These are phyloP conservation scores for Macquaria australasica DNA, from an alignment of 2,113 vertebrate species.

Conservation along the genomic window DNA sequence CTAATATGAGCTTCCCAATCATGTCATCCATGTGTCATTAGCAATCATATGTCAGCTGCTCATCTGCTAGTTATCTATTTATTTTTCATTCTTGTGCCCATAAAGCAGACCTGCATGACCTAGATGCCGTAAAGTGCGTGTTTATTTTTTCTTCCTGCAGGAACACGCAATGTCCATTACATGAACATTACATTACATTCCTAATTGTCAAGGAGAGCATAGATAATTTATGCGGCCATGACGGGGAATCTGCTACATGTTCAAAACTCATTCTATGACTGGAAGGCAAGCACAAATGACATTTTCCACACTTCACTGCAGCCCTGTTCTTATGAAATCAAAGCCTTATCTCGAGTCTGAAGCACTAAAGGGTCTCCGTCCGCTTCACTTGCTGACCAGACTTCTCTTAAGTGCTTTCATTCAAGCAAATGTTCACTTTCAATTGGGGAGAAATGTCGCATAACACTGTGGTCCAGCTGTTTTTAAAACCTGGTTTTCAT, in stretches of 20 bases:
- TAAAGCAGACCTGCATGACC: constrained; percentile 31
- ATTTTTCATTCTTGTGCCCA: constrained; percentile 27
- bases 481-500: not conserved
- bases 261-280: constrained; percentile 9
- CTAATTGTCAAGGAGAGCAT: constrained; percentile 39
- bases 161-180: constrained; percentile 36
- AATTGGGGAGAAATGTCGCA: not conserved
- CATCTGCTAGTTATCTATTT: constrained; percentile 11
- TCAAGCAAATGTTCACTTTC: constrained; percentile 2
- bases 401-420: constrained; percentile 1
- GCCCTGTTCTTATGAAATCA: constrained; percentile 14
- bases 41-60: constrained; percentile 11
- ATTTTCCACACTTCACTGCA: constrained; percentile 31
- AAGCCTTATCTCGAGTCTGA: not conserved
- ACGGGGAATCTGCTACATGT: constrained; percentile 13
- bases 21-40: constrained; percentile 34
- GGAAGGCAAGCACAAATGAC: constrained; percentile 22
- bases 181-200: too few relatives aligned
- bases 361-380: not conserved
- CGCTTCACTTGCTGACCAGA: not conserved
- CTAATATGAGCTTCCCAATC: not conserved
- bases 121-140: constrained; percentile 20
- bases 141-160: constrained; percentile 8
- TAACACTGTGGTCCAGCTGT: not conserved
- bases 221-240: constrained; percentile 45